These are phyloP conservation scores for Sisyra nigra DNA, from an alignment of 2,888 invertebrate genomes.

Conservation along the genomic window DNA sequence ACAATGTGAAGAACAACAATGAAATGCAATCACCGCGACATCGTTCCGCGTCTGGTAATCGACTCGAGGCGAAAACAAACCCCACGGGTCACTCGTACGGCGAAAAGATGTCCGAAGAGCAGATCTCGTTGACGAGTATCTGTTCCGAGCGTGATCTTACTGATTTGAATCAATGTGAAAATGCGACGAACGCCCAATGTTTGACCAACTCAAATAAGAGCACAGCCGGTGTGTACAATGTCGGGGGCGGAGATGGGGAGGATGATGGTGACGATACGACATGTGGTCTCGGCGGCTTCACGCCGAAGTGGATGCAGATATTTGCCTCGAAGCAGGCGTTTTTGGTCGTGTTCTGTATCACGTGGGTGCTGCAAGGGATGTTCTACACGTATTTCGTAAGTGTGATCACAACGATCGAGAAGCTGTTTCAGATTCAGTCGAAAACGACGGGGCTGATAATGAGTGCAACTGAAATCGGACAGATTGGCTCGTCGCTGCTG, in stretches of 20 bases:
- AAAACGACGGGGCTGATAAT: slow-evolving; percentile 80
- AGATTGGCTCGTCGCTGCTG: slow-evolving; percentile 76
- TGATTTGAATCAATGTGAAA: slow-evolving; percentile 2
- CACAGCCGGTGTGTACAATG: not conserved
- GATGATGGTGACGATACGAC: slow-evolving; percentile 34
- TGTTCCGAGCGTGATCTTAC: not conserved
- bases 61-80: no score
- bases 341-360: slow-evolving; percentile 72
- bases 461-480: slow-evolving; percentile 85
- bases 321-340: slow-evolving; percentile 81
- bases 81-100: not conserved
- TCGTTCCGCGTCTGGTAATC: not conserved
- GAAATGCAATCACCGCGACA: slow-evolving; percentile 1
- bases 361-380: slow-evolving; percentile 81
- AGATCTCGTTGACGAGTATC: slow-evolving; percentile 1
- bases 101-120: slow-evolving; percentile 1
- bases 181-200: not conserved
- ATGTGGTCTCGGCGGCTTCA: slow-evolving; percentile 69
- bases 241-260: not conserved
- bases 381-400: slow-evolving; percentile 89
- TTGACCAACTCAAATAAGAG: not conserved
- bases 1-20: slow-evolving; percentile 2
- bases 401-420: slow-evolving; percentile 85
- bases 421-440: slow-evolving; percentile 80
- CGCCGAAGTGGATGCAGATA: slow-evolving; percentile 56